Evolutionary conservation across 2,888 invertebrate genomes (phyloP).

Genomic region (Drosophila putrida): DNA sequence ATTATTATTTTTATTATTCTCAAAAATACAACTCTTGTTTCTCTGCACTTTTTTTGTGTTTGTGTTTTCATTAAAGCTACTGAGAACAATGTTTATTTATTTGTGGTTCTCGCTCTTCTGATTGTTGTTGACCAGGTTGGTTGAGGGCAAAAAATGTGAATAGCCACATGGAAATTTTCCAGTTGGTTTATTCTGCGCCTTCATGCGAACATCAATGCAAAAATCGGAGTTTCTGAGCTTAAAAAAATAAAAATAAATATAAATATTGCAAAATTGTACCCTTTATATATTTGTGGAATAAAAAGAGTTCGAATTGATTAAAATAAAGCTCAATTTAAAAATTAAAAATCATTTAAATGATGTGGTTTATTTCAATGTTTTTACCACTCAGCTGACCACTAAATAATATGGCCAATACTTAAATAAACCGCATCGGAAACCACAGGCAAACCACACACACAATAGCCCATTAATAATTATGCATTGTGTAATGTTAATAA

Average conservation of each 20-base stretch:
- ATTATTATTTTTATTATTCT: conserved; percentile 26
- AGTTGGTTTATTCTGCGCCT: conserved; percentile 81
- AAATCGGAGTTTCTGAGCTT: conserved; percentile 31
- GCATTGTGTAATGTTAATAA: conserved; percentile 74
- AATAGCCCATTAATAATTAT: conserved; percentile 54
- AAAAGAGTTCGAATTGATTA: neutral
- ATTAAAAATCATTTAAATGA: neutral
- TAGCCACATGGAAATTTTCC: conserved; percentile 81
- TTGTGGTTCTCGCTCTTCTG: conserved; percentile 13
- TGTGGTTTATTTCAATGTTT: neutral
- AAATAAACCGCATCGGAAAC: conserved; percentile 35
- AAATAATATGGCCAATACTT: conserved; percentile 38
- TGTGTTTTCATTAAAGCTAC: conserved; percentile 60
- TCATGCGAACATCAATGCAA: conserved; percentile 84
- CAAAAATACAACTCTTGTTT: conserved; percentile 37
- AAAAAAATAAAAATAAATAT: conserved; percentile 50
- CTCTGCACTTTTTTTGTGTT: neutral
- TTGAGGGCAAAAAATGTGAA: conserved; percentile 37
- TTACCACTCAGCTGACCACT: conserved; percentile 21
- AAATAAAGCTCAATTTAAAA: neutral
- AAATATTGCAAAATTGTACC: conserved; percentile 34
- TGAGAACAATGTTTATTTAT: conserved; percentile 61
- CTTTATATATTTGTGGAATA: conserved; percentile 18
- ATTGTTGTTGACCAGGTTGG: conserved; percentile 18
- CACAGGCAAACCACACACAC: conserved; percentile 35